Conservation (phyloP, 2,888 invertebrate species). For the Campaea margaritaria region DNA sequence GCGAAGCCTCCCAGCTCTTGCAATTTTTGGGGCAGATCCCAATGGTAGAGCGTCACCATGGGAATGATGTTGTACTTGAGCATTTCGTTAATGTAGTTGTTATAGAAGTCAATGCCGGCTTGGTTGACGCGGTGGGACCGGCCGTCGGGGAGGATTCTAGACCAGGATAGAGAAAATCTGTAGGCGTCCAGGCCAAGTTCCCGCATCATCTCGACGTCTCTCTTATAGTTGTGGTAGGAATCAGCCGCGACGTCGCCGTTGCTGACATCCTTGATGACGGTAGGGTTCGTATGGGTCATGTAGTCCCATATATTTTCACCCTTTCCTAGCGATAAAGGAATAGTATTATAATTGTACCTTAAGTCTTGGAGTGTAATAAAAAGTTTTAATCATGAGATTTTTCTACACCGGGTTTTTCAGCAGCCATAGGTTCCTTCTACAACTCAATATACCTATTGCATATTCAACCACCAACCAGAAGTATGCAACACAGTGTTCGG, state of each 20-base stretch:
- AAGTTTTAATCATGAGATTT: no score
- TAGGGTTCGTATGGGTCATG: slow-evolving; percentile 58
- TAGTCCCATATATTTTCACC: slow-evolving; percentile 67
- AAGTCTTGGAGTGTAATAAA: no score
- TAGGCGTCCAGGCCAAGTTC: slow-evolving; percentile 77
- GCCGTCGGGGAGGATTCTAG: slow-evolving; percentile 86
- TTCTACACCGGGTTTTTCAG: no score
- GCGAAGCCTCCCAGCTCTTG: slow-evolving; percentile 83
- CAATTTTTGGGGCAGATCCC: slow-evolving; percentile 82
- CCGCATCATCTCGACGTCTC: slow-evolving; percentile 80
- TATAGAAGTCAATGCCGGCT: slow-evolving; percentile 87
- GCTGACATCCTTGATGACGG: slow-evolving; percentile 57
- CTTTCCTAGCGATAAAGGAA: slow-evolving; percentile 56
- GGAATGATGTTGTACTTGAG: slow-evolving; percentile 86
- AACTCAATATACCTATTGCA: no score
- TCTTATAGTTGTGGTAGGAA: slow-evolving; percentile 85
- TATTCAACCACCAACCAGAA: no score
- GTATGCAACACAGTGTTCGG: no score
- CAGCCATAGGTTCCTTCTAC: no score
- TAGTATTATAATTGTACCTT: no score
- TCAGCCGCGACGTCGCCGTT: slow-evolving; percentile 86
- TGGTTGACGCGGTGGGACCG: slow-evolving; percentile 78
- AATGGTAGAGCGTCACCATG: slow-evolving; percentile 83
- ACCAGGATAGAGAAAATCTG: slow-evolving; percentile 86
- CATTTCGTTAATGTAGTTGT: slow-evolving; percentile 86